These are phyloP conservation scores for Diceros bicornis DNA, from an alignment of 2,797 vertebrate genomes.

Conservation along the genomic window DNA sequence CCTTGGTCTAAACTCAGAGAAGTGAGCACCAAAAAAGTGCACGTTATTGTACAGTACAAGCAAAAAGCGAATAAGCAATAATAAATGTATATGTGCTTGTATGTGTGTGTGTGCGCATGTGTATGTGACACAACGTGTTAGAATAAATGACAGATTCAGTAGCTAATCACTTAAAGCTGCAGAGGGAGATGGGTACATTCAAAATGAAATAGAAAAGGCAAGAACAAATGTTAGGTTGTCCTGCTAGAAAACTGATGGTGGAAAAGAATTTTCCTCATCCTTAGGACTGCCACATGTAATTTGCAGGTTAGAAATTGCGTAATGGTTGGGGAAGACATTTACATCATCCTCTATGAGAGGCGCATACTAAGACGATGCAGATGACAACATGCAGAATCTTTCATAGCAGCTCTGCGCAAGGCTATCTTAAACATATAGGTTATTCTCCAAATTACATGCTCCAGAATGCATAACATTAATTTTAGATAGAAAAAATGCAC, in stretches of 20 bases:
- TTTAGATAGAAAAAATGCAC: not conserved
- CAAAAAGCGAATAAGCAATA: not conserved
- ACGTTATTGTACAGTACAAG: not conserved
- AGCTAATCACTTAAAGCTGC: not conserved
- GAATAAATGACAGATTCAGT: not conserved
- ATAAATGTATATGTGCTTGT: not conserved
- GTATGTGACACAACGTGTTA: not conserved
- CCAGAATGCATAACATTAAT: not conserved
- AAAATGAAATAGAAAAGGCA: not conserved
- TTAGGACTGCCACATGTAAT: not conserved
- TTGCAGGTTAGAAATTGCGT: not conserved
- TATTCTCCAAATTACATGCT: not conserved
- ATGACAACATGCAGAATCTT: not conserved
- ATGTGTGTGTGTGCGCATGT: not conserved
- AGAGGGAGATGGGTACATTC: not conserved
- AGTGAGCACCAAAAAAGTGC: not conserved
- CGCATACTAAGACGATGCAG: not conserved
- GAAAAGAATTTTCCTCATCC: not conserved
- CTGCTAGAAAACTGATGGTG: not conserved
- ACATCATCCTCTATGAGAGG: not conserved
- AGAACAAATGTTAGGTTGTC: not conserved
- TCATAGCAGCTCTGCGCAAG: not conserved
- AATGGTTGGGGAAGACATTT: not conserved
- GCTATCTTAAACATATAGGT: not conserved
- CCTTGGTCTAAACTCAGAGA: not conserved